Evolutionary conservation across 1,140 invertebrate species (phyloP).

Genomic region (Plectrocnemia conspersa): DNA sequence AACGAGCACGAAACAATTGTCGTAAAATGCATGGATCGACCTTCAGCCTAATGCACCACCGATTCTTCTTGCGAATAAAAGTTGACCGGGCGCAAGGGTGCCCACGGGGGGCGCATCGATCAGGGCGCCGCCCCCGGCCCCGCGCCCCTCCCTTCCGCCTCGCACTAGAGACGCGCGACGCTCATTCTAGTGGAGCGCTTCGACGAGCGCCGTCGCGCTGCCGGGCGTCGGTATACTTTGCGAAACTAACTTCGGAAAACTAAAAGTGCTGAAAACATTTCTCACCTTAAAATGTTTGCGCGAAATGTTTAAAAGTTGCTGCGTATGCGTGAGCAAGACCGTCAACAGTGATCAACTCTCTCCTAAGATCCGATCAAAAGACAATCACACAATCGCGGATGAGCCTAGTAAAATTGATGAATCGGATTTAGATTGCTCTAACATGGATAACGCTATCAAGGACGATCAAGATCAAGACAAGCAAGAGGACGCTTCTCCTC

Average conservation of each 20-base stretch:
- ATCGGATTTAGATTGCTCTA: not conserved
- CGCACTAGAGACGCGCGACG: slow-evolving; percentile 6
- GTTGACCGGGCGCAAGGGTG: slow-evolving; percentile 43
- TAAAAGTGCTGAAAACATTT: not conserved
- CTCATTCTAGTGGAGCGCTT: not conserved
- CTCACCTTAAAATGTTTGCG: not conserved
- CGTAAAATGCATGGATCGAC: too few species aligned
- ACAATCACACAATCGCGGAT: not conserved
- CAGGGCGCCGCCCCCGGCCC: slow-evolving; percentile 47
- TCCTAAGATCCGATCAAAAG: slow-evolving; percentile 38
- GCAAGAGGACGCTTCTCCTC: slow-evolving; percentile 25
- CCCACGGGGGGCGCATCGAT: slow-evolving; percentile 47
- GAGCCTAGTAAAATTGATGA: not conserved
- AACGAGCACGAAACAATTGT: too few species aligned
- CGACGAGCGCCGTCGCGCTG: slow-evolving; percentile 7
- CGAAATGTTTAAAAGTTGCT: slow-evolving; percentile 53
- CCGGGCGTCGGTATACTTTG: slow-evolving; percentile 1
- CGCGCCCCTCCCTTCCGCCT: slow-evolving; percentile 35
- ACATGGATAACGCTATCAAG: not conserved
- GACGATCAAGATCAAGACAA: not conserved
- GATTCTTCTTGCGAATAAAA: too few species aligned
- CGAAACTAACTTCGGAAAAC: not conserved
- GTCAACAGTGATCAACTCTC: slow-evolving; percentile 27
- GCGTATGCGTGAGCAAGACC: slow-evolving; percentile 49
- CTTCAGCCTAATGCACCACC: too few species aligned